Conservation (phyloP, 2,888 invertebrate genomes). For the Lycophotia porphyrea region DNA sequence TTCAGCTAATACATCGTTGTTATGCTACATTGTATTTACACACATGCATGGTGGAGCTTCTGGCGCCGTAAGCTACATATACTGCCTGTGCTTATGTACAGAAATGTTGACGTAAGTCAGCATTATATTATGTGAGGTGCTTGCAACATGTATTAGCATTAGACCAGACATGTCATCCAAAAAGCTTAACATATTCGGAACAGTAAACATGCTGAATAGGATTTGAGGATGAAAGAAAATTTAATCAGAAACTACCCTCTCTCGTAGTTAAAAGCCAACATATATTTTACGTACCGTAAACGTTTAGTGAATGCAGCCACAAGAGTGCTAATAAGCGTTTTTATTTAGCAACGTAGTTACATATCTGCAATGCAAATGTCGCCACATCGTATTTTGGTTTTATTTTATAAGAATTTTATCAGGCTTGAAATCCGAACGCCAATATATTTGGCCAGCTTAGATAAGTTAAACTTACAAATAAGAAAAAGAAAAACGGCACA, state of each 20-base stretch:
- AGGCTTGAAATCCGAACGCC: conserved; percentile 20
- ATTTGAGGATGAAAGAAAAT: conserved; percentile 39
- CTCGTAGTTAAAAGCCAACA: neutral
- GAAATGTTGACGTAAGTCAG: conserved; percentile 29
- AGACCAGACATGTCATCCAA: conserved; percentile 38
- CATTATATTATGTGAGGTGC: conserved; percentile 37
- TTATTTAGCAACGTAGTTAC: conserved; percentile 22
- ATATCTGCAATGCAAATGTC: conserved; percentile 40
- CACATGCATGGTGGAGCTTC: conserved; percentile 21
- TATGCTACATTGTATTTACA: conserved; percentile 37
- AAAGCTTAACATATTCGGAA: conserved; percentile 35
- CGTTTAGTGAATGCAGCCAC: conserved; percentile 1
- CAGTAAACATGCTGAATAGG: conserved; percentile 29
- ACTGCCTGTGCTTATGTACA: conserved; percentile 11
- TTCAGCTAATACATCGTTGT: conserved; percentile 40
- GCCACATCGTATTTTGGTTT: conserved; percentile 24
- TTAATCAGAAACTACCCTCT: neutral
- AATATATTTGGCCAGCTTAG: conserved; percentile 12
- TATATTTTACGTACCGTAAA: conserved; percentile 1
- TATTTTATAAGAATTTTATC: conserved; percentile 25
- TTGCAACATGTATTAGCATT: conserved; percentile 41
- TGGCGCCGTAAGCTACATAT: conserved; percentile 30
- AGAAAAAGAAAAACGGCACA: conserved; percentile 7
- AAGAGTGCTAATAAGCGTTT: conserved; percentile 17
- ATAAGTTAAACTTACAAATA: conserved; percentile 23